Base-by-base conservation (phyloP, 1,140 invertebrate genomes). In the Scaptomyza graminum region DNA sequence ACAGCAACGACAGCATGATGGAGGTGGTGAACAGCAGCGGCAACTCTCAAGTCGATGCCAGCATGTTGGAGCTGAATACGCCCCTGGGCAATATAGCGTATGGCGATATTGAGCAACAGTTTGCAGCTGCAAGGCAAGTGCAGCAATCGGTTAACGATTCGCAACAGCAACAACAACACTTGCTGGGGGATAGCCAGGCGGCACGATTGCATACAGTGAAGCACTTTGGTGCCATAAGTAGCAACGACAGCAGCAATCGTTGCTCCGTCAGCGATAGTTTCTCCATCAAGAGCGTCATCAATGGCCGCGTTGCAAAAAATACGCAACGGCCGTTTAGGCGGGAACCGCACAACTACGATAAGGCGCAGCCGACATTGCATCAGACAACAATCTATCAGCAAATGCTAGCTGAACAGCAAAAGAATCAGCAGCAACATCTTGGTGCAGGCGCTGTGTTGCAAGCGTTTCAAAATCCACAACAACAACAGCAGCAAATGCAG, bases 291-390 rank as follows among this genome's bases (percentile, higher is more conserved):
- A 91, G 85, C 43, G 88, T 91, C n/a, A 91, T 91, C 37, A 91
- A 91, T 22, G 90, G 90, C 12, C 90, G 90, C 8, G 82, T 91
- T 55, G 89, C 84, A 6, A 91, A 91, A 49, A 91, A 62, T 37
- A 84, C 82, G 0, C 87, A 89, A 61, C 66, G 90, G 11, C 79
- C 81, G 1, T 90, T 91, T 28, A 74, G 88, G 5, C 79, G 91
- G 0, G 90, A 91, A 68, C 90, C 91, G 5, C 91, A 92, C 34
- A 92, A 92, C 62, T 92, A 92, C 62, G 91, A 92, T 74, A 92
- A 92, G 77, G 80, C 85, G 5, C 87, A 90, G 72, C 91, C 91
- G 12, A 92, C 91, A n/a, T 25, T 83, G 41, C 91, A 92, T 47
- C 91, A 92, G 76, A 92, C 91, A 0, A 87, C 62, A 13, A 68